Base-by-base conservation (phyloP, 2,113 vertebrate genomes). In the Pangasianodon gigas region DNA sequence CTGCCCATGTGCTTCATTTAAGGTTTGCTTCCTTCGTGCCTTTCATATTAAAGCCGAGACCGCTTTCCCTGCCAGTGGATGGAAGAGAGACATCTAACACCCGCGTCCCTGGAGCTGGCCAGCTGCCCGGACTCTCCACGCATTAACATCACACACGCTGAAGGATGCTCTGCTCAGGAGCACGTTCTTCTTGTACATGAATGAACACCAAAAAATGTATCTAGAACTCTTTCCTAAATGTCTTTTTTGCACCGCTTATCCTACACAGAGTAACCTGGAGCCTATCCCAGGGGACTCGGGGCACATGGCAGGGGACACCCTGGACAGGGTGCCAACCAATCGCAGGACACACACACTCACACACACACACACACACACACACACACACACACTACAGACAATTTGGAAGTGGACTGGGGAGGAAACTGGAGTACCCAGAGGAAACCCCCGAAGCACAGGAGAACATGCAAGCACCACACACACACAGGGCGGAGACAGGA, bases 51-150 rank as follows among this genome's bases (percentile, higher is more conserved):
- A 74, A 74, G 8, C 84, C 51, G 26, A 44, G 19, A 13, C 19
- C 52, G 24, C 51, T 32, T 26, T 51, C 56, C 44, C 44, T 81
- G 29, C 32, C 32, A 16, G 51, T 58, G 67, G 69, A 74, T 44
- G 19, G 6, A 75, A 44, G 9, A 56, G 21, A 84, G 56, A 62
- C 82, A 84, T 84, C 58, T 77, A 41, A 54, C 85, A 52, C 48
- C 67, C 85, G 85, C 67, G 51, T 74, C 51, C 85, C 41, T 54
- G 67, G n/a, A 41, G 46, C n/a, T 69, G 62, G 82, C 82, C 37
- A 37, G 21, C 19, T 44, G 56, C 82, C 82, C 56, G 24, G 21
- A 62, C 37, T 44, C 56, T 46, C 82, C 82, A 62, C 82, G 82
- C 82, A 84, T 26, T 26, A 24, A 41, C 82, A 46, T 29, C 58